Percentiles rank a stretch among this genome's conserved stretches.
phyloP scores from a whole-genome alignment of 2,888 invertebrate species.

The Cylindroiulus punctatus region DNA sequence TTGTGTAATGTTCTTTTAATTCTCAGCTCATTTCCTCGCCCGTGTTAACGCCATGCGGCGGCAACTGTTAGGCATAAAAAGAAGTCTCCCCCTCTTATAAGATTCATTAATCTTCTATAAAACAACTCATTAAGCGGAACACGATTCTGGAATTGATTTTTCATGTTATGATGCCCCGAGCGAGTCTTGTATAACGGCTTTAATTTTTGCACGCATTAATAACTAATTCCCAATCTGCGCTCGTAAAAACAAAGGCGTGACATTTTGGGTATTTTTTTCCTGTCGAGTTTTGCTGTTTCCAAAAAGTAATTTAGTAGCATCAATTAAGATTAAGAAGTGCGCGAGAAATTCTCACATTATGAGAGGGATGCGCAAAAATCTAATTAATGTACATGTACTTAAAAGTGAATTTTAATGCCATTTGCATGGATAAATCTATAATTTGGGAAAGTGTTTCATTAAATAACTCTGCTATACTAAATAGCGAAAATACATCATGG shows the following conservation, averaged over 20 bases:
- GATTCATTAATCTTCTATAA: conserved; percentile 37
- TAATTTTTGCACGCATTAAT: conserved; percentile 38
- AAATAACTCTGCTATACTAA: too few relatives aligned
- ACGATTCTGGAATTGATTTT: conserved; percentile 42
- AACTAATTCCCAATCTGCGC: conserved; percentile 28
- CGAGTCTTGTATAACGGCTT: conserved; percentile 9
- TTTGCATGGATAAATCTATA: too few relatives aligned
- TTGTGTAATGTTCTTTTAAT: conserved; percentile 35
- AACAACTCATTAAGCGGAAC: conserved; percentile 42
- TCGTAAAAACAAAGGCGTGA: conserved; percentile 36
- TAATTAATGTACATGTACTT: too few relatives aligned
- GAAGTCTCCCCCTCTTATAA: conserved; percentile 19
- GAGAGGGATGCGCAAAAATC: too few relatives aligned
- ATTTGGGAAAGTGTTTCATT: too few relatives aligned
- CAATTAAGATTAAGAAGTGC: too few relatives aligned
- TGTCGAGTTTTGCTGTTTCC: too few relatives aligned
- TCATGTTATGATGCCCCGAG: conserved; percentile 4
- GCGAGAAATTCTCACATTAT: too few relatives aligned
- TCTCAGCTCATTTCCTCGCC: conserved; percentile 6
- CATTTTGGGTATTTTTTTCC: neutral
- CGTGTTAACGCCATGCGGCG: neutral
- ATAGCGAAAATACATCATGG: too few relatives aligned
- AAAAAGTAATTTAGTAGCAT: too few relatives aligned
- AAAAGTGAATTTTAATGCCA: too few relatives aligned
- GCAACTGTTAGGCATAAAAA: neutral